These are phyloP conservation scores for Calliopsis andreniformis DNA, from an alignment of 1,140 invertebrate species.

Conservation along the genomic window DNA sequence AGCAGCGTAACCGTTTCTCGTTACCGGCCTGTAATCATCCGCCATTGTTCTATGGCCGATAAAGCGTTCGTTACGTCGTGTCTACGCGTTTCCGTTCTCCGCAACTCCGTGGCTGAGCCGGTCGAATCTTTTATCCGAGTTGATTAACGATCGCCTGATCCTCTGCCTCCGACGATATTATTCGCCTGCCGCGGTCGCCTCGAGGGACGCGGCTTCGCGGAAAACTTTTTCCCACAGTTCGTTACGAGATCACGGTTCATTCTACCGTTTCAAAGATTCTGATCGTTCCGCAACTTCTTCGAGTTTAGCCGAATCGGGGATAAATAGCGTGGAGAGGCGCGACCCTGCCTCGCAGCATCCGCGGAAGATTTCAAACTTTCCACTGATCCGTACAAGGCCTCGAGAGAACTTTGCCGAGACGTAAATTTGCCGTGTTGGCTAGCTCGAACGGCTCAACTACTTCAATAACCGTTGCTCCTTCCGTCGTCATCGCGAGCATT, in stretches of 20 bases:
- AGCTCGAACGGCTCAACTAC: neutral
- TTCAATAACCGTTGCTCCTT: constrained; percentile 34
- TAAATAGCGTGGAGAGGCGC: constrained; percentile 25
- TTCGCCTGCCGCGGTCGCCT: no score
- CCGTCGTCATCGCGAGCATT: neutral
- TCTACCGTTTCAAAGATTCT: constrained; percentile 35
- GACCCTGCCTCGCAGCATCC: constrained; percentile 1
- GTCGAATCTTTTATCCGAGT: constrained; percentile 19
- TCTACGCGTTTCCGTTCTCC: constrained; percentile 1
- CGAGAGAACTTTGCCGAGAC: constrained; percentile 21
- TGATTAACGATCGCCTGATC: constrained; percentile 27
- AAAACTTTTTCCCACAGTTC: constrained; percentile 20
- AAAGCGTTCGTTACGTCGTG: constrained; percentile 25
- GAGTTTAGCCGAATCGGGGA: constrained; percentile 4
- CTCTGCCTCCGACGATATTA: neutral
- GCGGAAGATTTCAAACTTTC: constrained; percentile 40
- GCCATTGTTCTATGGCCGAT: constrained; percentile 36
- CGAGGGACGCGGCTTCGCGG: neutral
- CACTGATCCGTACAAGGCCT: constrained; percentile 29
- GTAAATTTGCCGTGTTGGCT: constrained; percentile 33
- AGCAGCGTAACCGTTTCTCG: constrained; percentile 1
- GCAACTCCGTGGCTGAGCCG: neutral
- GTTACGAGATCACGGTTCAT: constrained; percentile 21
- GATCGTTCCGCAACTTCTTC: constrained; percentile 38
- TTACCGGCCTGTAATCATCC: constrained; percentile 36